A percentile compares a stretch with the other conserved stretches of the same genome.
Evolutionary conservation across 2,888 invertebrate genomes (phyloP).

Genomic region (Deilephila elpenor): DNA sequence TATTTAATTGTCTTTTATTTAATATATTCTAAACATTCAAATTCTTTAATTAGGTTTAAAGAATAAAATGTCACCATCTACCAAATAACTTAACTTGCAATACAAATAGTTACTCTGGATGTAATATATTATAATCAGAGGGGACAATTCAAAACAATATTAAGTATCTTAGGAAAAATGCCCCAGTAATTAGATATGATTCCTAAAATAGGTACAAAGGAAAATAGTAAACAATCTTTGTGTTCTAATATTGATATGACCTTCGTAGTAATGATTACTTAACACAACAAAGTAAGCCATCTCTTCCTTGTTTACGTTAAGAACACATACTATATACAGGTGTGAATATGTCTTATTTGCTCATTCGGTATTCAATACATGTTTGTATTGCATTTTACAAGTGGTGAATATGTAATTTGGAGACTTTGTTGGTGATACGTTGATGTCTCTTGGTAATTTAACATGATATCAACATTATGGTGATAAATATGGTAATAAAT

Average conservation of each 20-base stretch:
- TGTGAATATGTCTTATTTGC: conserved; percentile 33
- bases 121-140: too few species aligned
- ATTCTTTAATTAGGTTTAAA: too few species aligned
- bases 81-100: too few species aligned
- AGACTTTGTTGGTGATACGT: not conserved
- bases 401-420: conserved; percentile 44
- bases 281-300: not conserved
- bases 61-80: too few species aligned
- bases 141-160: too few species aligned
- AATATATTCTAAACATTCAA: too few species aligned
- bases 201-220: too few species aligned
- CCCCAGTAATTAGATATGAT: too few species aligned
- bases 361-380: conserved; percentile 48
- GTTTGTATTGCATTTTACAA: conserved; percentile 50
- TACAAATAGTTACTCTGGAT: too few species aligned
- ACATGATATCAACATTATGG: not conserved
- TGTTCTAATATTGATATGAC: not conserved
- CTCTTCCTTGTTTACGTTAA: conserved; percentile 33
- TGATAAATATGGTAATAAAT: not conserved
- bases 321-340: conserved; percentile 32
- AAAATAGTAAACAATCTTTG: too few species aligned
- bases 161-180: not conserved
- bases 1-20: too few species aligned
- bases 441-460: not conserved
- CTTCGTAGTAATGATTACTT: conserved; percentile 19